Conservation (phyloP, 2,113 vertebrate species). For the Sus scrofa region DNA sequence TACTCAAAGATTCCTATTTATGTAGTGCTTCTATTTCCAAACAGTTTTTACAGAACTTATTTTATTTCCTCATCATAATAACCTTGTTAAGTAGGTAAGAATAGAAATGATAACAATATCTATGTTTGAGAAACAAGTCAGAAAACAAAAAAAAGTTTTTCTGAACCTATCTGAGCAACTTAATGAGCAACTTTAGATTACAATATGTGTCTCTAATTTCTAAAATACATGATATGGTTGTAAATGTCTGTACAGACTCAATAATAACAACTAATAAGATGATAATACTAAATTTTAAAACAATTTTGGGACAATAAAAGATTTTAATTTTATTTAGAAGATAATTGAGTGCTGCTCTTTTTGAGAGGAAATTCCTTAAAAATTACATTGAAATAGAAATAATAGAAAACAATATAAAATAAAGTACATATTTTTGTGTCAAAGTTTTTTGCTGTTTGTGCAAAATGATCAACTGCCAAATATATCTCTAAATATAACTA, state of each 20-base stretch:
- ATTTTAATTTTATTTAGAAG: not conserved
- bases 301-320: not conserved
- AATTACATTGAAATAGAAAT: not conserved
- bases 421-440: not conserved
- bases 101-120: not conserved
- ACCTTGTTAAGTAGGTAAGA: not conserved
- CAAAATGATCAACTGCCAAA: not conserved
- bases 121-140: not conserved
- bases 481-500: not conserved
- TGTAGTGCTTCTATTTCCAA: not conserved
- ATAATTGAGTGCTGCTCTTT: not conserved
- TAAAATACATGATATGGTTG: not conserved
- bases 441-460: not conserved
- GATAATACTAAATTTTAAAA: not conserved
- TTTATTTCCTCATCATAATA: constrained; percentile 11
- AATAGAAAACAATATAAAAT: not conserved
- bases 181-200: not conserved
- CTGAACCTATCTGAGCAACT: not conserved
- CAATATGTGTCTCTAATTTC: not conserved
- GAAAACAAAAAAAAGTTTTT: not conserved
- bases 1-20: not conserved
- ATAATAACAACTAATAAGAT: not conserved
- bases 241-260: not conserved
- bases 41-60: not conserved
- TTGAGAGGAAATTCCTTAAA: constrained; percentile 3